Evolutionary conservation across 2,888 invertebrate genomes (phyloP).

Genomic region (Diachrysia chrysitis): DNA sequence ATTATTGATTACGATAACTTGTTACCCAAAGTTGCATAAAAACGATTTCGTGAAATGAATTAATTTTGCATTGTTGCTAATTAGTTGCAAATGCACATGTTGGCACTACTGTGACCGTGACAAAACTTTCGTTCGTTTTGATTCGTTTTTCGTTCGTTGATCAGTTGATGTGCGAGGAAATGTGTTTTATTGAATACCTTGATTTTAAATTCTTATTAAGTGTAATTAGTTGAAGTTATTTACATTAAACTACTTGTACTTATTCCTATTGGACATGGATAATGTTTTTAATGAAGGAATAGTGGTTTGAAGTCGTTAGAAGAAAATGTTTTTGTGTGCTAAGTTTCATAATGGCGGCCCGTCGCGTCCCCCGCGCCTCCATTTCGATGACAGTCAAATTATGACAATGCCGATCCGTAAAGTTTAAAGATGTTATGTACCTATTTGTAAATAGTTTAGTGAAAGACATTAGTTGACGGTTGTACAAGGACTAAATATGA

Average conservation of each 20-base stretch:
- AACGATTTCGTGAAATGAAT: background rate
- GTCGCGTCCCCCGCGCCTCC: slow-evolving; percentile 91
- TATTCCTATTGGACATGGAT: slow-evolving; percentile 25
- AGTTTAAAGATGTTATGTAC: slow-evolving; percentile 84
- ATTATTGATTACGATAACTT: background rate
- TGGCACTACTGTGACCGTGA: slow-evolving; percentile 76
- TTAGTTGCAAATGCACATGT: slow-evolving; percentile 49
- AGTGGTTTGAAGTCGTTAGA: slow-evolving; percentile 53
- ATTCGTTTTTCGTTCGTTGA: too few relatives aligned
- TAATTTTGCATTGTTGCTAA: slow-evolving; percentile 41
- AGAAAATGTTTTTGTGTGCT: slow-evolving; percentile 87
- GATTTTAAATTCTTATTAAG: slow-evolving; percentile 44
- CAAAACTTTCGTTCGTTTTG: slow-evolving; percentile 81
- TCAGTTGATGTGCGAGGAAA: slow-evolving; percentile 74
- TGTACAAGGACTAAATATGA: slow-evolving; percentile 81
- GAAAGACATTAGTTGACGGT: slow-evolving; percentile 65
- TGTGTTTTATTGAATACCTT: slow-evolving; percentile 65
- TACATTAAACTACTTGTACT: slow-evolving; percentile 34
- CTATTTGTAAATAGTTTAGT: slow-evolving; percentile 79
- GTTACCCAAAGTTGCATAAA: background rate
- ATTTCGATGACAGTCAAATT: slow-evolving; percentile 91
- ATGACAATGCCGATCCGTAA: slow-evolving; percentile 87
- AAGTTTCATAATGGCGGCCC: slow-evolving; percentile 91
- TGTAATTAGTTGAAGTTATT: slow-evolving; percentile 54
- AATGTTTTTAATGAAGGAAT: slow-evolving; percentile 45